Base-by-base conservation (phyloP, 2,113 vertebrate genomes). In the Dendropsophus ebraccatus region DNA sequence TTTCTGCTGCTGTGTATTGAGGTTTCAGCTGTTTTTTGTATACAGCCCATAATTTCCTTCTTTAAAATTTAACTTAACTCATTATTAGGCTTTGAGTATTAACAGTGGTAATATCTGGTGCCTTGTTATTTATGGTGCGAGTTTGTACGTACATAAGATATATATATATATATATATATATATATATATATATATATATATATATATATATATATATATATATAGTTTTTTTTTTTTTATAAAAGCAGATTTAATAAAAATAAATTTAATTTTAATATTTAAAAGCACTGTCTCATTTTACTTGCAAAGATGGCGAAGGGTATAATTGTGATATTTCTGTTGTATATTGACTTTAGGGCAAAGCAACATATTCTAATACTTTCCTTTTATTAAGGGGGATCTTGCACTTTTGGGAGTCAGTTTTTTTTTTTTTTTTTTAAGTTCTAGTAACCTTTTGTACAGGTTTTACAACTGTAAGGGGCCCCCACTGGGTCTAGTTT, bases 61-160 rank as follows among this genome's bases (percentile, higher is more conserved):
- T 95, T 97, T 95, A 97, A 97, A 96, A 96, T 97, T 97, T 97
- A 96, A 97, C 93, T 94, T 92, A 84, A 84, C 88, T 90, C 94
- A 96, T 97, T 96, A 96, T 96, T 96, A 96, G 95, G 54, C 92
- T 95, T 96, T 96, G 93, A 93, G 89, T 94, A 89, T 93, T 94
- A 96, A 95, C 92, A 94, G 92, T 91, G 91, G 93, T 96, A n/a
- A 28, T 67, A 52, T 77, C 45, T 84, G 21, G 32, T 49, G 45
- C 5, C 3, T 17, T 35, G 28, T 52, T 58, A 6, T 19, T 60
- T 80, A 45, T 45, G 17, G 45, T 49, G 35, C 19, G 4, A 13
- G n/a, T 62, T 0, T 11, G 58, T 65, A 35, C 23, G 32, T 70
- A 4, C 10, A 49, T 49, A 47, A 47, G 45, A 49, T 49, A 5